A percentile compares a stretch with the other conserved stretches of the same genome.
Conservation (phyloP, 2,113 vertebrate species). For the Siniperca knerii region DNA sequence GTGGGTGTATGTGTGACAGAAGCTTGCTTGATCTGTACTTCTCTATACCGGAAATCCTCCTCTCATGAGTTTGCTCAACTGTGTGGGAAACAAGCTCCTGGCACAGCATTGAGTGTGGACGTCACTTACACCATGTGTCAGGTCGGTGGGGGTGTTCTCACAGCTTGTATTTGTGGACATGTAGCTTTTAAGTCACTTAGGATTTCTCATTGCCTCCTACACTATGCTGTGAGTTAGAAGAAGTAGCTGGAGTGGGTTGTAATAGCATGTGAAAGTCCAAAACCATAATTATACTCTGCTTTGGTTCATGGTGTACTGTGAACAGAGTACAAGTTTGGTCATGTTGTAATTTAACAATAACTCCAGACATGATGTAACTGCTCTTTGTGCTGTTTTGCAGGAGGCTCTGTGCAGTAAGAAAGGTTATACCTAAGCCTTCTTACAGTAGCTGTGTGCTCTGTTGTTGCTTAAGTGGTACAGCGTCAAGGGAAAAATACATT, state of each 20-base stretch:
- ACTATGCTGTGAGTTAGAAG: background rate
- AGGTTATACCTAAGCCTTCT: constrained; percentile 17
- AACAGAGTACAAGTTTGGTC: constrained; percentile 38
- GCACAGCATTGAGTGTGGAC: constrained; percentile 48
- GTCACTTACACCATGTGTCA: constrained; percentile 53
- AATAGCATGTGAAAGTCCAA: constrained; percentile 21
- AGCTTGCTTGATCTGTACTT: constrained; percentile 38
- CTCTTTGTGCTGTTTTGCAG: background rate
- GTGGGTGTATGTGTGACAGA: constrained; percentile 34
- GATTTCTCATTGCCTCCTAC: constrained; percentile 41
- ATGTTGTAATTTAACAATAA: constrained; percentile 32
- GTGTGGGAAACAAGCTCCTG: constrained; percentile 59
- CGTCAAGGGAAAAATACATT: background rate
- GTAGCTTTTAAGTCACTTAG: constrained; percentile 43
- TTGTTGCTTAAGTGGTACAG: constrained; percentile 6
- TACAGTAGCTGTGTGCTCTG: background rate
- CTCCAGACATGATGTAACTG: constrained; percentile 23
- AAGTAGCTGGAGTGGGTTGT: constrained; percentile 19
- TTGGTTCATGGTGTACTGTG: background rate
- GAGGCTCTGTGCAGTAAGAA: background rate
- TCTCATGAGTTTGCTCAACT: constrained; percentile 32
- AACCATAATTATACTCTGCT: constrained; percentile 14
- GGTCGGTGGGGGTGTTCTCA: constrained; percentile 41
- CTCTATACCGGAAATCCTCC: constrained; percentile 46
- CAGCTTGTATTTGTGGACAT: constrained; percentile 52